Conservation (phyloP, 2,888 invertebrate genomes). For the Heliconius hortense region DNA sequence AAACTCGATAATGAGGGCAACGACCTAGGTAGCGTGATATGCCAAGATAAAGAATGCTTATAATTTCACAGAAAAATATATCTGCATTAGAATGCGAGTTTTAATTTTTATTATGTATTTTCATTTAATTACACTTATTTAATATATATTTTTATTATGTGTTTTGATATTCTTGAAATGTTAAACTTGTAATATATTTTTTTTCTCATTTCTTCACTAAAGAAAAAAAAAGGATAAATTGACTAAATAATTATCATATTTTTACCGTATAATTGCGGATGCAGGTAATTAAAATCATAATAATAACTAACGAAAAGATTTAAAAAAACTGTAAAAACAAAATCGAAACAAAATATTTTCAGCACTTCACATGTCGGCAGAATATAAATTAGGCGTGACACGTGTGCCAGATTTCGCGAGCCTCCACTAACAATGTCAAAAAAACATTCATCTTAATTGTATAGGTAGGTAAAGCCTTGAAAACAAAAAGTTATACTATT, state of each 20-base stretch:
- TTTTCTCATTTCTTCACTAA: too few relatives aligned
- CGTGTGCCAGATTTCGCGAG: slow-evolving; percentile 51
- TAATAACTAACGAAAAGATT: too few relatives aligned
- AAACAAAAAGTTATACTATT: neutral
- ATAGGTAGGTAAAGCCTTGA: slow-evolving; percentile 22
- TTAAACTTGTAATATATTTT: too few relatives aligned
- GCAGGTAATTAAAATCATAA: too few relatives aligned
- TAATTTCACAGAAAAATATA: slow-evolving; percentile 45
- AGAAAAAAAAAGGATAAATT: too few relatives aligned
- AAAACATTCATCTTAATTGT: slow-evolving; percentile 44
- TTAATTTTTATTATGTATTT: neutral
- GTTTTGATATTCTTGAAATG: neutral
- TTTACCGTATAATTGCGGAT: too few relatives aligned
- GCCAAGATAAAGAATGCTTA: slow-evolving; percentile 51
- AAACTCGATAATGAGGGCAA: slow-evolving; percentile 70
- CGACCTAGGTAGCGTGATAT: slow-evolving; percentile 66
- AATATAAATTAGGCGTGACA: slow-evolving; percentile 58
- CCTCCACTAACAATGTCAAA: slow-evolving; percentile 56
- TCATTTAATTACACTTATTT: neutral
- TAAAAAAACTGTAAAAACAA: neutral
- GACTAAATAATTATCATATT: too few relatives aligned
- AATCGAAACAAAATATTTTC: slow-evolving; percentile 1
- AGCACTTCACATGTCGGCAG: slow-evolving; percentile 43
- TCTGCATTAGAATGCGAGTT: slow-evolving; percentile 40
- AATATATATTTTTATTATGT: neutral